Evolutionary conservation across 1,140 invertebrate species (phyloP), one percentile per base, ranked within the genome.

Genomic region (Sycobia sp.): DNA sequence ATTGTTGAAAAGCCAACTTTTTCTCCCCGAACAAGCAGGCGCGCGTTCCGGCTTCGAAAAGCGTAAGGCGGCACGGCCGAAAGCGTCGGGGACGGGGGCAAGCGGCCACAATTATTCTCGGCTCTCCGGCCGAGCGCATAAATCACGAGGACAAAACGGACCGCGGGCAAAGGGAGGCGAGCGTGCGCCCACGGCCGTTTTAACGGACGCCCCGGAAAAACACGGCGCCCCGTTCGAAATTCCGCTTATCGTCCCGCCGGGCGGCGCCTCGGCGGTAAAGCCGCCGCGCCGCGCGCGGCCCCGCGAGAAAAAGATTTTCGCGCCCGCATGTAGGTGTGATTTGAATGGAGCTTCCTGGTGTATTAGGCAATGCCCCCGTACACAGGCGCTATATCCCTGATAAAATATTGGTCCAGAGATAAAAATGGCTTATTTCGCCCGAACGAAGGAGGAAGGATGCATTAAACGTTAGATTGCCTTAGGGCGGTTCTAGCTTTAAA

Each of bases 191-290:
- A 36, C n/a, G n/a, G n/a, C n/a, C n/a, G n/a, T n/a, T n/a, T 43
- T 55, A 60, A 38, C 46, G 62, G 59, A 55, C 63, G 66, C 14
- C 11, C 32, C 34, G 50, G 64, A 71, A 74, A 73, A 71, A 59
- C 73, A 62, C 14, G 34, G n/a, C 13, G 71, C 73, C 69, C 63
- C 71, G 66, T 72, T 75, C 73, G 75, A 77, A 77, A 77, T 77
- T 77, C 69, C 51, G 69, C 71, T 73, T 77, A 76, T 77, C 75
- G 73, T n/a, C 69, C 67, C 64, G 53, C 56, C n/a, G n/a, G n/a
- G n/a, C n/a, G n/a, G n/a, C n/a, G n/a, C n/a, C n/a, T n/a, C n/a
- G n/a, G n/a, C 75, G 75, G 71, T 77, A 76, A 76, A 75, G 74
- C 25, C 29, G 13, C 47, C 47, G 0, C 25, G n/a, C 18, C 47